Conservation (phyloP, 2,888 invertebrate species). For the Lithophane semibrunnea region DNA sequence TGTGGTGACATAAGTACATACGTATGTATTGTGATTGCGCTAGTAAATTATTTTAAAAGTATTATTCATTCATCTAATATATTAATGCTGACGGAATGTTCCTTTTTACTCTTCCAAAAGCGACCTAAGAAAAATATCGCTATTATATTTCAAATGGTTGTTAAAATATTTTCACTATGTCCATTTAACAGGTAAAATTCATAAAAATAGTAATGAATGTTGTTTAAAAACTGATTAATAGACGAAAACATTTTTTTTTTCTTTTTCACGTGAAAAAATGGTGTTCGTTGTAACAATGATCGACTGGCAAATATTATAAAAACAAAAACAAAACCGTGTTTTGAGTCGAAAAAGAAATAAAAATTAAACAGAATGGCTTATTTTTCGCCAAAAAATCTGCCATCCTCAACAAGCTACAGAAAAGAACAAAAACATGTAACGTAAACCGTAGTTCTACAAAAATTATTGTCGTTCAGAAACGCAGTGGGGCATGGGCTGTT, state of each 20-base stretch:
- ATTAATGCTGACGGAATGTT: neutral
- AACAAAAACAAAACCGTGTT: neutral
- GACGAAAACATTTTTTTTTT: neutral
- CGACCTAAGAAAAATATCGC: neutral
- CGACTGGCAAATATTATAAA: no score
- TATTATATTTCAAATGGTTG: no score
- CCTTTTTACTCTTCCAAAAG: neutral
- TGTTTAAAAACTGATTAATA: no score
- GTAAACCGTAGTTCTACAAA: slow-evolving; percentile 2
- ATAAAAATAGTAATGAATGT: neutral
- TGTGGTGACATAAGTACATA: neutral
- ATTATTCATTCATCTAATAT: neutral
- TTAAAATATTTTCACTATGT: neutral
- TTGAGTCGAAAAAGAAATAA: neutral
- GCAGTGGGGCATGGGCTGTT: slow-evolving; percentile 55
- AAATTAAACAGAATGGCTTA: neutral
- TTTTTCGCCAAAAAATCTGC: no score
- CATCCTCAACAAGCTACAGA: neutral
- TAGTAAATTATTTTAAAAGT: neutral
- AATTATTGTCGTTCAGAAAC: slow-evolving; percentile 13
- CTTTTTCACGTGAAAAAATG: neutral
- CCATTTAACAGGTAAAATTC: neutral
- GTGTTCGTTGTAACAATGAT: no score
- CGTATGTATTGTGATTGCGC: neutral
- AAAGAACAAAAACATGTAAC: neutral